phyloP scores from a whole-genome alignment of 2,113 vertebrate species.

The Rhadina sibilatrix region DNA sequence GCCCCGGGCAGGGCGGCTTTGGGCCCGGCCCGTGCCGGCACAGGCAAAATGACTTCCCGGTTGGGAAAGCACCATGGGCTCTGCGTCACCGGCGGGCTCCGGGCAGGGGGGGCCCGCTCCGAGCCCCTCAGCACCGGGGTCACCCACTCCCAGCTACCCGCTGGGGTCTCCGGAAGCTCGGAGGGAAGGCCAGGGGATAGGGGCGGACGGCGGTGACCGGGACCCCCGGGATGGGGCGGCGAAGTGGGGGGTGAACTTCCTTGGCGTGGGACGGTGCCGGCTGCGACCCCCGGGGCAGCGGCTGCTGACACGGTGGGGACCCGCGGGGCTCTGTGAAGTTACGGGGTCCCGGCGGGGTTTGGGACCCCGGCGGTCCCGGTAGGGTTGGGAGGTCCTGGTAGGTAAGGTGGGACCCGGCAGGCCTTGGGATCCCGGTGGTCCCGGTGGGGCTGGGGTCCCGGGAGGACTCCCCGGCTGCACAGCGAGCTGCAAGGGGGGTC shows the following conservation, averaged over 20 bases:
- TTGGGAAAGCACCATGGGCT: conserved; percentile 16
- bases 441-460: neutral
- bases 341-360: neutral
- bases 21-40: neutral
- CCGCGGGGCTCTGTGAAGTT: neutral
- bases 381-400: neutral
- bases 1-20: neutral
- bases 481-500: neutral
- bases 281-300: neutral
- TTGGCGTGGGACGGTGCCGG: fast-evolving
- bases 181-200: neutral
- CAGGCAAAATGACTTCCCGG: conserved; percentile 24
- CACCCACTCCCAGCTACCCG: fast-evolving
- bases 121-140: neutral
- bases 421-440: neutral
- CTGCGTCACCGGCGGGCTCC: neutral
- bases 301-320: neutral
- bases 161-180: neutral
- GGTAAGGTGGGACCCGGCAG: neutral
- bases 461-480: neutral
- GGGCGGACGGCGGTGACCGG: fast-evolving
- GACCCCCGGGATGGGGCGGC: neutral
- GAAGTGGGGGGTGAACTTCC: neutral
- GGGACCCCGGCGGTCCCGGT: neutral
- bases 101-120: neutral